Evolutionary conservation across 2,113 vertebrate genomes (phyloP), one percentile per base, ranked within the genome.

Genomic region (human (Homo sapiens)): DNA sequence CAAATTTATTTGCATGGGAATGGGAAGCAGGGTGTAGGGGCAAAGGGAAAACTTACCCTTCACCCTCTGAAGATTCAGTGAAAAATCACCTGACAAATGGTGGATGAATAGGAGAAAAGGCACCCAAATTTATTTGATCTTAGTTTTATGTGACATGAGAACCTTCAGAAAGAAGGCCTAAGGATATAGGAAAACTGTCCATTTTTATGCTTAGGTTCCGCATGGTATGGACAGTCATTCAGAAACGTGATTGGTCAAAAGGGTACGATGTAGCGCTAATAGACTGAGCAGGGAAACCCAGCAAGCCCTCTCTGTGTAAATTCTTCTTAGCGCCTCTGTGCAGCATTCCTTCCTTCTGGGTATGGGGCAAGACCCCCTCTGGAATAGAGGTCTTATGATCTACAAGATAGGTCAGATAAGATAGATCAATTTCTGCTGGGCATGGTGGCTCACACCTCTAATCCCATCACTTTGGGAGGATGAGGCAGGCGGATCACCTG

Each of bases 181-280:
- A 38, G 18, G 68, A 20, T 72, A 22, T n/a, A 40, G n/a, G 18
- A 9, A 38, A 72, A 72, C 20, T 22, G 30, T 66, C n/a, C 18
- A 22, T 38, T 23, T 72, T 11, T 38, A 72, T 72, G 35, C n/a
- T 72, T 22, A 72, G 20, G n/a, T 38, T 40, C 70, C n/a, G 22
- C 20, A 38, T 5, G n/a, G 4, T 38, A 22, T 4, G 9, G 2
- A 38, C 18, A 18, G 66, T 8, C 6, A 1, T 72, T 9, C 8
- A 40, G n/a, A 72, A 38, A 72, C 1, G 1, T 72, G 70, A 38
- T 23, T 23, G n/a, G n/a, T n/a, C 68, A n/a, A n/a, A 70, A 35
- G 68, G 8, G 35, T 70, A 35, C 20, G 5, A 70, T n/a, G 35
- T 0, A 17, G 8, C 0, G 35, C 68, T 64, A 20, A 8, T 20